Percentiles rank a stretch among this genome's conserved stretches.
phyloP scores from a whole-genome alignment of 2,888 invertebrate genomes.

The Tigriopus californicus region DNA sequence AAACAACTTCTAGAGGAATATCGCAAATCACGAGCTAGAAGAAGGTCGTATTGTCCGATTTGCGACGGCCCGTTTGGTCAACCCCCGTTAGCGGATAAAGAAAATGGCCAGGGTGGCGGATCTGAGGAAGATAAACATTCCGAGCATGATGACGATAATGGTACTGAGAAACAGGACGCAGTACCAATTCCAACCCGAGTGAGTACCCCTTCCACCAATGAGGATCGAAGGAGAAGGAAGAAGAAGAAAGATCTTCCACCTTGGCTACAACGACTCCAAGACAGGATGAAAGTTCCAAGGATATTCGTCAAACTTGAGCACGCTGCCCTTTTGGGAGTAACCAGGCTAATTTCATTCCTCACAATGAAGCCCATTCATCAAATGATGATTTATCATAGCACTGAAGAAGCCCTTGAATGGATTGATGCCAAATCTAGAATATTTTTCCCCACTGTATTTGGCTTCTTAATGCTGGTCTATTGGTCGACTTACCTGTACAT shows the following conservation, averaged over 20 bases:
- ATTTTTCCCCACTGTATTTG: constrained; percentile 36
- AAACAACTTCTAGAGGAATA: constrained; percentile 15
- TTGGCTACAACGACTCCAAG: background rate
- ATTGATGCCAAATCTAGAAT: constrained; percentile 39
- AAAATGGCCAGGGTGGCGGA: constrained; percentile 11
- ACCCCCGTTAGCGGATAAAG: background rate
- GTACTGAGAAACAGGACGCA: background rate
- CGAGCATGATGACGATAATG: background rate
- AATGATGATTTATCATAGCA: constrained; percentile 18
- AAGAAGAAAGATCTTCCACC: background rate
- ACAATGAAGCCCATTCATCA: constrained; percentile 1
- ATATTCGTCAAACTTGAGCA: background rate
- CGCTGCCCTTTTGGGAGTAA: background rate
- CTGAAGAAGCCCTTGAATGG: constrained; percentile 25
- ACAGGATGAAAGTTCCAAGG: no score
- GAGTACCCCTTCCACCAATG: background rate
- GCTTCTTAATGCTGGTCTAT: constrained; percentile 36
- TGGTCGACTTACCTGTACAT: constrained; percentile 24
- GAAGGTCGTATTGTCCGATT: no score
- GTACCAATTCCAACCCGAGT: background rate
- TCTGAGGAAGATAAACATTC: background rate
- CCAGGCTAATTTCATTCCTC: background rate
- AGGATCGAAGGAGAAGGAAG: background rate
- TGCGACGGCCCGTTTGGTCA: no score
- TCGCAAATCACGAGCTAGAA: no score